Conservation (phyloP, 2,797 vertebrate genomes). For the Danio albolineatus region DNA sequence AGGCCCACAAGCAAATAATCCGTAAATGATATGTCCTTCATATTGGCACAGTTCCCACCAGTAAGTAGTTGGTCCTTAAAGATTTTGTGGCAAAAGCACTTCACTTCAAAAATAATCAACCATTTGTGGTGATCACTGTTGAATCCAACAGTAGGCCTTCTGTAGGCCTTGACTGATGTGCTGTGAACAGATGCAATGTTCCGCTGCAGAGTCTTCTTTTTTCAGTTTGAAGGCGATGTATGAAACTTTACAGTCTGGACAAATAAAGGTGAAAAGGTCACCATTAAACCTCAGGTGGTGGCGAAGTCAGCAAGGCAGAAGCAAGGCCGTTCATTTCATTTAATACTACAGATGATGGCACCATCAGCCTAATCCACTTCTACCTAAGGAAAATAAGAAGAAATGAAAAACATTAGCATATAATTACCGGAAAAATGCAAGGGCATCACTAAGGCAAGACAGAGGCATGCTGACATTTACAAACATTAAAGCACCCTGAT, state of each 20-base stretch:
- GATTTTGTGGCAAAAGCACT: conserved; percentile 74
- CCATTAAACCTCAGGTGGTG: conserved; percentile 70
- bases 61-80: conserved; percentile 76
- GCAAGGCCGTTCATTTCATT: conserved; percentile 70
- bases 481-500: conserved; percentile 67
- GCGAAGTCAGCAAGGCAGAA: conserved; percentile 66
- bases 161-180: conserved; percentile 61
- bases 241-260: conserved; percentile 73
- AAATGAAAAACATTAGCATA: conserved; percentile 45
- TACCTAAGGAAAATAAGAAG: conserved; percentile 77
- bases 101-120: conserved; percentile 78
- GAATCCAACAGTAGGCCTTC: conserved; percentile 70
- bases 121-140: conserved; percentile 77
- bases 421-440: conserved; percentile 43
- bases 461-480: conserved; percentile 75
- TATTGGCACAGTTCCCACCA: conserved; percentile 85
- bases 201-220: conserved; percentile 75
- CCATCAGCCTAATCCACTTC: conserved; percentile 80
- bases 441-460: conserved; percentile 61
- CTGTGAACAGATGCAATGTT: conserved; percentile 76
- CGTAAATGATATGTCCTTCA: conserved; percentile 92
- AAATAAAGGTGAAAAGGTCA: conserved; percentile 70
- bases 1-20: conserved; percentile 89
- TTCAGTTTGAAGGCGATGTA: conserved; percentile 63
- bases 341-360: conserved; percentile 79